Conservation (phyloP, 2,888 invertebrate species). For the Corbicula japonica region DNA sequence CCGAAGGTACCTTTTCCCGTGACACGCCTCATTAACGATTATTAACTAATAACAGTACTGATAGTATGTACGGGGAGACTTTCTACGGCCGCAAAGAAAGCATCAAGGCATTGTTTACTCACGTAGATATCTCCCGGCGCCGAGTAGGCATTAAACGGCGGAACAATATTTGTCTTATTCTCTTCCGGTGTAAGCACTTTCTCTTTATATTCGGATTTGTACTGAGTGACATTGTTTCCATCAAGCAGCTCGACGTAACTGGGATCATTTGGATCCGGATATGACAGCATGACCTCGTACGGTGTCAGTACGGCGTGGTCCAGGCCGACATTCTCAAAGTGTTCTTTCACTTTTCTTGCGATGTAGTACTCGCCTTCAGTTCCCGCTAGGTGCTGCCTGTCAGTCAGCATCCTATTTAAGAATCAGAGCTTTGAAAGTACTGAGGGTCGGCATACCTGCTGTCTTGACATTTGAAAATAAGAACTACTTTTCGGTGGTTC, state of each 20-base stretch:
- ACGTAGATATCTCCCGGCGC: slow-evolving; percentile 71
- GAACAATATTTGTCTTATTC: slow-evolving; percentile 78
- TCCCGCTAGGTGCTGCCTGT: slow-evolving; percentile 81
- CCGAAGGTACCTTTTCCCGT: too few relatives aligned
- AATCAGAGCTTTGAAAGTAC: neutral
- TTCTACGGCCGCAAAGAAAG: too few relatives aligned
- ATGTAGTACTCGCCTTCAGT: slow-evolving; percentile 75
- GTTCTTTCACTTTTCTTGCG: slow-evolving; percentile 73
- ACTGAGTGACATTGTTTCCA: slow-evolving; percentile 60
- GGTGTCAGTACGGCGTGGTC: slow-evolving; percentile 75
- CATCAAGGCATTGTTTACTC: too few relatives aligned
- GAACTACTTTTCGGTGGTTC: neutral
- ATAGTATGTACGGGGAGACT: too few relatives aligned
- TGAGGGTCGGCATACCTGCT: neutral
- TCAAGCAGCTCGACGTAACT: slow-evolving; percentile 66
- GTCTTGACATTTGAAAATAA: neutral
- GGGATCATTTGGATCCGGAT: slow-evolving; percentile 68
- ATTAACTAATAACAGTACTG: too few relatives aligned
- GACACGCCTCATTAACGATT: too few relatives aligned
- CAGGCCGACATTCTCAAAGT: slow-evolving; percentile 75
- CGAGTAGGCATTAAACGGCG: slow-evolving; percentile 83
- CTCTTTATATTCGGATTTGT: slow-evolving; percentile 73
- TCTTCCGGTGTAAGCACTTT: slow-evolving; percentile 75
- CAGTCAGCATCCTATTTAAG: slow-evolving; percentile 64
- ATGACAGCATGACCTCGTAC: slow-evolving; percentile 82